Base-by-base conservation (phyloP, 2,888 invertebrate species). In the Bellardia bayeri region DNA sequence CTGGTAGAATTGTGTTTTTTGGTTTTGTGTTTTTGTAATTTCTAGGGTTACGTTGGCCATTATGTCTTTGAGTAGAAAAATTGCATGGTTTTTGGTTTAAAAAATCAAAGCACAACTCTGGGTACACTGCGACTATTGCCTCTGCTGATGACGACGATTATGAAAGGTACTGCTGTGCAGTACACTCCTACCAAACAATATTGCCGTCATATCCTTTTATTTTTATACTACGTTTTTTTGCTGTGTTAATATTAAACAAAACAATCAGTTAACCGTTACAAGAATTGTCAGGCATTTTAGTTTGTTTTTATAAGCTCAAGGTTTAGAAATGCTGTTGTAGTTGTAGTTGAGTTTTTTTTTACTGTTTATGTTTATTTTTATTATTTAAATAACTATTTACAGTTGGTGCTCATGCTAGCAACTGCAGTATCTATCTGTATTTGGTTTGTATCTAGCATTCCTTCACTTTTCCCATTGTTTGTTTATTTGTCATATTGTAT, bases 251-350 rank as follows among this genome's bases (percentile, higher is more conserved):
- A 23, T 11, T 54, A 64, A 69, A 85, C 85, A 81, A 85, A 81
- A 76, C 85, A 85, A 85, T 85, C 85, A 69, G 69, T 85, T 75
- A 85, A 71, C 49, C 69, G 63, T 85, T 71, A 75, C 14, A 56
- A 45, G 69, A 69, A 75, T 85, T 85, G 80, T 85, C 69, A 69
- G 68, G 45, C 68, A 75, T 51, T 83, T 71, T 42, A 63, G 45
- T 63, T 40, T 16, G 40, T 56, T 69, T 56, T 0, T 61, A 11
- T 63, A 75, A 69, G 63, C 75, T 81, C 85, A 85, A 81, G 85
- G 85, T 75, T 75, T 79, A 16, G 30, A 30, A 75, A 58, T 14
- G 16, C 23, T 74, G 45, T 33, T 72, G 40, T 80, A 69, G 54
- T 81, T 74, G 40, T 40, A 33, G 51, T 23, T n/a, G n/a, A n/a